These are phyloP conservation scores for Anguilla megastoma DNA, from an alignment of 2,797 vertebrate genomes.

Conservation along the genomic window DNA sequence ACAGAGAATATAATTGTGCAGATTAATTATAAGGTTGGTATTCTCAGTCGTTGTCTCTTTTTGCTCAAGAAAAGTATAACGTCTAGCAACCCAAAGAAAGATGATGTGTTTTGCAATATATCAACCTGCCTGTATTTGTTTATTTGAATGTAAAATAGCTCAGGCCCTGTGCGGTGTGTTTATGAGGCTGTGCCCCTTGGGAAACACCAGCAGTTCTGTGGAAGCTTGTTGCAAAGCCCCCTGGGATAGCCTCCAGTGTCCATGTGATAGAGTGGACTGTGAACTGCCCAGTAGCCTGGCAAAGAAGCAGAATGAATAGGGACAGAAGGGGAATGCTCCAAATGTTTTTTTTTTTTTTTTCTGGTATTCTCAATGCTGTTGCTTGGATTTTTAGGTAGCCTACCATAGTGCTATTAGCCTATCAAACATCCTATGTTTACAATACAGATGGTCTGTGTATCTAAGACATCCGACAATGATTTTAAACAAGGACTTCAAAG, in stretches of 20 bases:
- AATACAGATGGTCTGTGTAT: background rate
- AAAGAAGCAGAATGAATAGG: conserved; percentile 8
- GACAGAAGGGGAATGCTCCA: conserved; percentile 33
- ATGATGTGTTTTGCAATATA: conserved; percentile 21
- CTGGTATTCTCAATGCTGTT: background rate
- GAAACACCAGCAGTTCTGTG: conserved; percentile 30
- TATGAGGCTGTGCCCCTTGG: conserved; percentile 35
- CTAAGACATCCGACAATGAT: background rate
- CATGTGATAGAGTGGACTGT: conserved; percentile 45
- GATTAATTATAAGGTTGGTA: conserved; percentile 19
- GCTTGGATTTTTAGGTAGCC: background rate
- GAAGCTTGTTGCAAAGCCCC: conserved; percentile 30
- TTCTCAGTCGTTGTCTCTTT: background rate
- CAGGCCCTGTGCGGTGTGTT: conserved; percentile 34
- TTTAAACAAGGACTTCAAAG: background rate
- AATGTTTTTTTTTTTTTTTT: conserved; percentile 9
- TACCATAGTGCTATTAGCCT: background rate
- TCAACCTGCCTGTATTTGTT: conserved; percentile 44
- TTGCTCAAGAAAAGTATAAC: conserved; percentile 18
- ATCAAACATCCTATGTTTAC: background rate
- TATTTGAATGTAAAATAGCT: conserved; percentile 44
- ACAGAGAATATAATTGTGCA: conserved; percentile 21
- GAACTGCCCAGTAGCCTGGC: conserved; percentile 27
- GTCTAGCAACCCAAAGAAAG: conserved; percentile 2
- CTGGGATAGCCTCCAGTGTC: conserved; percentile 40